These are phyloP conservation scores for Sisyra nigra DNA, from an alignment of 2,888 invertebrate species.

Conservation along the genomic window DNA sequence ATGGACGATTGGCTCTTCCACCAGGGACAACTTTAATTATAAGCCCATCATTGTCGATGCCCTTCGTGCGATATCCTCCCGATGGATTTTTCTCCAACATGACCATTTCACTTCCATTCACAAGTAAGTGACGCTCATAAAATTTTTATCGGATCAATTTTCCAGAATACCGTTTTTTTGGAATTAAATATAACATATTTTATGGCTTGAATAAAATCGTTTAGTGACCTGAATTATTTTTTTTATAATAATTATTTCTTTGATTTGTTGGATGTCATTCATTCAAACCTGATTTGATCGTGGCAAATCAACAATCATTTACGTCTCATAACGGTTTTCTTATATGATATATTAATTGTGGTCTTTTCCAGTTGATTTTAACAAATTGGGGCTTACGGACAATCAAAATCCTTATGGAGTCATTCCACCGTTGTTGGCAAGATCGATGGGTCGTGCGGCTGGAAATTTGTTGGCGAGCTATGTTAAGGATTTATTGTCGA, in stretches of 20 bases:
- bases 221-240: too few relatives aligned
- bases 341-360: neutral
- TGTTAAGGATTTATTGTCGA: conserved; percentile 51
- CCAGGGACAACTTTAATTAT: conserved; percentile 68
- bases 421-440: conserved; percentile 55
- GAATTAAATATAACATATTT: too few relatives aligned
- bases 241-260: too few relatives aligned
- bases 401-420: conserved; percentile 76
- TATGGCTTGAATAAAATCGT: too few relatives aligned
- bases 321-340: too few relatives aligned
- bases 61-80: conserved; percentile 70
- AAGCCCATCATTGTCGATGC: conserved; percentile 64
- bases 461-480: conserved; percentile 55
- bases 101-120: conserved; percentile 68
- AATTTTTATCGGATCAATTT: neutral
- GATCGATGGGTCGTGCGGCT: conserved; percentile 60
- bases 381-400: conserved; percentile 72
- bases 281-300: too few relatives aligned
- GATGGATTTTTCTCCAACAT: conserved; percentile 73
- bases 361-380: conserved; percentile 58
- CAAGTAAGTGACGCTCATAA: conserved; percentile 50
- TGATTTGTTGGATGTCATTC: too few relatives aligned
- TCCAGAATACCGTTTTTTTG: too few relatives aligned
- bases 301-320: too few relatives aligned
- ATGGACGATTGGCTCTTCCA: conserved; percentile 67